Evolutionary conservation across 2,797 vertebrate species (phyloP), one percentile per base, ranked within the genome.

Genomic region (Selene dorsalis): DNA sequence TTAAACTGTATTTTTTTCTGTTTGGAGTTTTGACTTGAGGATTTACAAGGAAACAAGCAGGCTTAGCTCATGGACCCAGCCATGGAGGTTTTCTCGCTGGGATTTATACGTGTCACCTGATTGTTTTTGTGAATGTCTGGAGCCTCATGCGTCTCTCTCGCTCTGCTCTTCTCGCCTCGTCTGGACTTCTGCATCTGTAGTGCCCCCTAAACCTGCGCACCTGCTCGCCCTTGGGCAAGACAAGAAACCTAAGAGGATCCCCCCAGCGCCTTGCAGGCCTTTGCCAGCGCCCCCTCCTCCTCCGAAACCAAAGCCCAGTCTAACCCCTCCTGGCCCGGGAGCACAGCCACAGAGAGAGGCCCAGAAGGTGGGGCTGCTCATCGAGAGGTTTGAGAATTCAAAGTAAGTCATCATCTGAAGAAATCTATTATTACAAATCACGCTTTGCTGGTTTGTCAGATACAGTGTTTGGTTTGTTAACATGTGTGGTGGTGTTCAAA

Each of bases 171-270:
- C 16, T 73, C 71, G 6, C 55, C 28, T 75, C 70, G 14, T 64
- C 69, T 80, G 72, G 83, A 64, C 82, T 18, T 38, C 43, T 88
- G 35, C 52, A 20, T 74, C 74, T 52, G 41, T 75, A 99, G 97
- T 96, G 93, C 95, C 95, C 94, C 95, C 96, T 96, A 96, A 98
- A 91, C 95, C 95, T 66, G 85, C 93, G 55, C 94, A 95, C 91
- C 95, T 97, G 87, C 94, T 95, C 89, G 91, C 94, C 84, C 86
- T 92, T 58, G 95, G 95, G 63, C 95, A 96, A 88, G 96, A 95
- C 88, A 96, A 93, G 91, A 91, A 89, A 73, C 92, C 89, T 22
- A 93, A 92, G 90, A 86, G 90, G 91, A 95, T 96, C 84, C 95
- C 94, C 24, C 95, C 95, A 38, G 94, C 95, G 0, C 96, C 95